Evolutionary conservation across 2,888 invertebrate genomes (phyloP), one percentile per base, ranked within the genome.

Genomic region (Ischnura elegans): DNA sequence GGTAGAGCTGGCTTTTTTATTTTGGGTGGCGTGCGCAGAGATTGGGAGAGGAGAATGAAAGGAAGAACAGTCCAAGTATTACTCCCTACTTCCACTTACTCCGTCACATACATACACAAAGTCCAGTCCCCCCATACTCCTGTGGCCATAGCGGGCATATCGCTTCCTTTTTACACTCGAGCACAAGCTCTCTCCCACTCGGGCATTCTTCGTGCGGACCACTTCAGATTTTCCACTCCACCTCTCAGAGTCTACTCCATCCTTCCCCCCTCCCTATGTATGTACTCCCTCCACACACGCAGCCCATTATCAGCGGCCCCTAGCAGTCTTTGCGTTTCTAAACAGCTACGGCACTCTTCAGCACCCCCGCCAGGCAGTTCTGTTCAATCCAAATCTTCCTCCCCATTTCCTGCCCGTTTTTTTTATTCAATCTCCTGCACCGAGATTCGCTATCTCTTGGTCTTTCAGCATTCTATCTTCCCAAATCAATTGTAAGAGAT

Each of bases 301-400:
- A 25, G 46, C 25, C 29, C 51, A 51, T 51, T 51, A 21, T 85
- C 45, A 21, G 61, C 16, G 43, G 19, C 5, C 36, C 8, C 61
- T n/a, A 19, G 5, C 90, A 87, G 55, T 87, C 87, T 87, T 87
- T 87, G 51, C 55, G 55, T 51, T 66, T 61, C 61, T 43, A 90
- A 90, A 90, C 66, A 90, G 66, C 90, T 61, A 90, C 90, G 61
- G 42, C 66, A 90, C 90, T 43, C 90, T 90, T n/a, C 87, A 43
- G 87, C 42, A 43, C 87, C 51, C 36, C 36, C 51, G 51, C n/a
- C 61, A n/a, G 25, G 61, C 61, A 19, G 51, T 19, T 19, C 51
- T 61, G 51, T 51, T 36, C 36, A 13, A 19, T 51, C 47, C 29
- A 6, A 46, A 3, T 25, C 16, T 61, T 25, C 61, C 61, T 61